Evolutionary conservation across 1,140 invertebrate genomes (phyloP), one percentile per base, ranked within the genome.

Genomic region (Solenopsis fugax): DNA sequence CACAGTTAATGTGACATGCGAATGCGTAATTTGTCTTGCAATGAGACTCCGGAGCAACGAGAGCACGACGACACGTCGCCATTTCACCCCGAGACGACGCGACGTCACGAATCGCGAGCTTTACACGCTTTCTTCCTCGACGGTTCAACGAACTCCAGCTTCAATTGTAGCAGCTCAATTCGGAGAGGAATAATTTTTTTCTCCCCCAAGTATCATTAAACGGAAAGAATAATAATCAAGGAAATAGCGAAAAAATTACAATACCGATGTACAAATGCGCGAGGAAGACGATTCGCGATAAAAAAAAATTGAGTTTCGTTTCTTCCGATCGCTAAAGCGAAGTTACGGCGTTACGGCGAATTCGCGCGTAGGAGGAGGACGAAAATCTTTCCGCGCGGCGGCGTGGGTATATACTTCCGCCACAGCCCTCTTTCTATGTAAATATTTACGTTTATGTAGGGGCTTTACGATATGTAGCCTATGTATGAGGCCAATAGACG

Each of bases 371-470:
- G 1, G 34, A 64, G 52, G 29, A 29, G 41, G 37, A 82, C 54
- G 73, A 29, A 75, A 85, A 78, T 78, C 50, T 78, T 67, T 29
- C 41, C 7, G 41, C 7, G 12, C 58, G 10, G 6, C 4, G 16
- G 10, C 75, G 4, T 67, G 24, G 67, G 64, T 82, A 75, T 86
- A 85, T 72, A 54, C 24, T 56, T 65, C 21, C 34, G 45, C 45
- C 54, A 52, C 21, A 34, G 9, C 1, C 58, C 45, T 48, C 50
- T 85, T 69, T 48, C 52, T 76, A 58, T 78, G 87, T 91, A 93
- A 92, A 93, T 93, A 91, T 93, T 93, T 91, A 89, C 87, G 77
- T 77, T 78, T 41, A 67, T 62, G 21, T 73, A 72, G 48, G 67
- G 34, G 48, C 60, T 76, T 87, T 75, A 29, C 52, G 24, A 56